These are phyloP conservation scores for Acrossocheilus wenchowensis DNA, from an alignment of 2,797 vertebrate genomes.

Conservation along the genomic window DNA sequence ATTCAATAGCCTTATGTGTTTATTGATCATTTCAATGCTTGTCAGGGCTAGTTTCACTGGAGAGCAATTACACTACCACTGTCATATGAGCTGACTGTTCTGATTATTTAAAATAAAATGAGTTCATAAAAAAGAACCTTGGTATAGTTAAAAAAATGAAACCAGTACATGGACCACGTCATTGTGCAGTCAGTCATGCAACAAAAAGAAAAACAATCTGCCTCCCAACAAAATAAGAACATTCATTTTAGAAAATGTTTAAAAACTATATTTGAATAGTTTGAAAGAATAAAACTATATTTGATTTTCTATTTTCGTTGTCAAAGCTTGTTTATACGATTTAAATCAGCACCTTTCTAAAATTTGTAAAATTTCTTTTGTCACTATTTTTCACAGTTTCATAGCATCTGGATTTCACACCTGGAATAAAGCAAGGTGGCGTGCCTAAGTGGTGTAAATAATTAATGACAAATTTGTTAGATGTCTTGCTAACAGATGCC, in stretches of 20 bases:
- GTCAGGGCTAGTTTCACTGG: neutral
- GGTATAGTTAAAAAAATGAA: neutral
- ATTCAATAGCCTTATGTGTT: neutral
- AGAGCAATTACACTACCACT: neutral
- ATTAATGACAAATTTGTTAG: slow-evolving; percentile 19
- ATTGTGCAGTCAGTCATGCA: neutral
- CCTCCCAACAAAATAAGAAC: neutral
- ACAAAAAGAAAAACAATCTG: neutral
- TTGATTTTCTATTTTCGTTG: too few relatives aligned
- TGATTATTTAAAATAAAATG: neutral
- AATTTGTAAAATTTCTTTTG: too few relatives aligned
- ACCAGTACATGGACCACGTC: neutral
- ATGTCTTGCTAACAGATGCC: neutral
- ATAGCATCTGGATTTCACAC: slow-evolving; percentile 31
- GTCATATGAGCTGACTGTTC: neutral
- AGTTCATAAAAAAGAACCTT: neutral
- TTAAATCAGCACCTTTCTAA: neutral
- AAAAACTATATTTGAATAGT: neutral
- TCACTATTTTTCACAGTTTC: neutral
- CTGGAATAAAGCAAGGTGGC: neutral
- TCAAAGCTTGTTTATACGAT: neutral
- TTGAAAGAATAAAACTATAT: neutral
- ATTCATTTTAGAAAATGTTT: neutral
- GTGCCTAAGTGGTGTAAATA: neutral
- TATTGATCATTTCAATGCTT: neutral